These are phyloP conservation scores for Porites rus DNA, from an alignment of 92 coral and sea anemone species.

Conservation along the genomic window DNA sequence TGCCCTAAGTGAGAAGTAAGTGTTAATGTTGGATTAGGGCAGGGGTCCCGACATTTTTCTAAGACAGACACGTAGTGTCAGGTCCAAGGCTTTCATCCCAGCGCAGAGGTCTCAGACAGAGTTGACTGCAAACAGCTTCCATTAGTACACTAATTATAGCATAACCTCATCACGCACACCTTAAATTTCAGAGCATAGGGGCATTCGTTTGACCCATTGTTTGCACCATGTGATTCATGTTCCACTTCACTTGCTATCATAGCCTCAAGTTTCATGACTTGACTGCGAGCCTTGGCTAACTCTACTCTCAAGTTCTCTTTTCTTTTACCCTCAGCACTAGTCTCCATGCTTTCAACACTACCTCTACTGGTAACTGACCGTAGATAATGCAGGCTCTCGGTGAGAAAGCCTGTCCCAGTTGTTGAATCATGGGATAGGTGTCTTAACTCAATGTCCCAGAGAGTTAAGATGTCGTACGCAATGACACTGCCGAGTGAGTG, in stretches of 20 bases:
- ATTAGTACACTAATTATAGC: too few species aligned
- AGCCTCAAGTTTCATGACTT: constrained; percentile 86
- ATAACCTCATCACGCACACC: constrained; percentile 36
- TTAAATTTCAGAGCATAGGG: constrained; percentile 86
- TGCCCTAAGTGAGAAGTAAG: too few species aligned
- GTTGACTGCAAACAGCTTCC: too few species aligned
- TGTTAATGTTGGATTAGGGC: too few species aligned
- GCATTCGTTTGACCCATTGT: constrained; percentile 46
- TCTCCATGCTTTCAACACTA: constrained; percentile 16
- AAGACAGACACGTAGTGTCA: too few species aligned
- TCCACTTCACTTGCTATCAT: constrained; percentile 76
- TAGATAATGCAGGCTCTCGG: constrained; percentile 91
- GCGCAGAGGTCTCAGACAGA: too few species aligned
- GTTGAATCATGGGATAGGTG: constrained; percentile 76
- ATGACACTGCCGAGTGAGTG: constrained; percentile 97
- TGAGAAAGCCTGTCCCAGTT: constrained; percentile 86
- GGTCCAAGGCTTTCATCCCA: too few species aligned
- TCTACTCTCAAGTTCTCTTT: constrained; percentile 86
- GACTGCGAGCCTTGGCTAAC: constrained; percentile 87
- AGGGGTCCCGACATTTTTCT: too few species aligned
- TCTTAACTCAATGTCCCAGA: constrained; percentile 91
- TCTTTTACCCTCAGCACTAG: constrained; percentile 32
- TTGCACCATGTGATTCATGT: constrained; percentile 48
- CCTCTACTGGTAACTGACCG: constrained; percentile 60
- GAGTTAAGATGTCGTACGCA: constrained; percentile 87